These are phyloP conservation scores for Paramormyrops kingsleyae DNA, from an alignment of 2,113 vertebrate species.

Conservation along the genomic window DNA sequence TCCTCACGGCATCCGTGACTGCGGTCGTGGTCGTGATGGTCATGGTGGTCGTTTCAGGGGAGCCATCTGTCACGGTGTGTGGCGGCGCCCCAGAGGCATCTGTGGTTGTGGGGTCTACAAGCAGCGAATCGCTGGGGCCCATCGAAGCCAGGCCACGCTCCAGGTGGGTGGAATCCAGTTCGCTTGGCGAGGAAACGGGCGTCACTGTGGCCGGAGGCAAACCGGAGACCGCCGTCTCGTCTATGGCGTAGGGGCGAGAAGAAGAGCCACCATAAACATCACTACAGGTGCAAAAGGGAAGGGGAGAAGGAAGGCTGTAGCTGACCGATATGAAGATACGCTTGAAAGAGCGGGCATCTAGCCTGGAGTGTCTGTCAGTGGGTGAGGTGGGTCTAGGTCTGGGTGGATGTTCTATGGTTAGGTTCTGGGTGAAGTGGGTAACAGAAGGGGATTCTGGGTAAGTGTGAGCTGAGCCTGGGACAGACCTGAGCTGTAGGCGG, in stretches of 20 bases:
- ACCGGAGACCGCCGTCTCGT: background rate
- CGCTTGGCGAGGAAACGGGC: background rate
- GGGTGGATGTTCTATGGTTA: background rate
- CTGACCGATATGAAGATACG: background rate
- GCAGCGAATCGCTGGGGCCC: constrained; percentile 16
- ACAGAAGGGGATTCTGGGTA: background rate
- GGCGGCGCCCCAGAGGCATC: constrained; percentile 31
- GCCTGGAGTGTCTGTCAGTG: background rate
- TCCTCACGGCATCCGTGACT: constrained; percentile 36
- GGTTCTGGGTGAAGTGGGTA: background rate
- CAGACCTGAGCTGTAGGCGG: constrained; percentile 67
- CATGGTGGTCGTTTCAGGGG: background rate
- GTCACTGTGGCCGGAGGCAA: background rate
- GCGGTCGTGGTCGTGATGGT: constrained; percentile 12
- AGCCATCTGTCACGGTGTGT: constrained; percentile 38
- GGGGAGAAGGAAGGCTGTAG: background rate
- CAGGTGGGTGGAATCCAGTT: background rate
- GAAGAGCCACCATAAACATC: background rate
- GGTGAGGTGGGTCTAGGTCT: background rate
- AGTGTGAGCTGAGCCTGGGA: constrained; percentile 33
- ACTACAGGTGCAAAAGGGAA: background rate
- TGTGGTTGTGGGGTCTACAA: background rate
- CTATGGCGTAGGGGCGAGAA: background rate
- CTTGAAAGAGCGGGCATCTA: background rate
- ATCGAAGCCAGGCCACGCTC: background rate